Base-by-base conservation (phyloP, 2,888 invertebrate species). In the Ctena decussata region DNA sequence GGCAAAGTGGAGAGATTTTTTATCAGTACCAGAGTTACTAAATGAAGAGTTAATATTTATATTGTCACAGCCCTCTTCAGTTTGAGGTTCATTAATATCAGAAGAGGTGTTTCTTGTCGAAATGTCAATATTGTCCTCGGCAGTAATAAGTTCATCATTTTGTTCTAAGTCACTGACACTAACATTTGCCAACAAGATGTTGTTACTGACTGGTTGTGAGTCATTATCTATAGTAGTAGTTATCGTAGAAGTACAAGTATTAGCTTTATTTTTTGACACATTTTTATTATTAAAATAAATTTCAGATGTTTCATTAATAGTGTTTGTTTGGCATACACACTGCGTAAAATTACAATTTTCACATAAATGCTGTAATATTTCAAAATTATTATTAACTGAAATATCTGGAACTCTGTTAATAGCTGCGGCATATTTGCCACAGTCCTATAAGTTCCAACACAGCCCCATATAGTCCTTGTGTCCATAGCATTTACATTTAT, bases 391-490 rank as follows among this genome's bases (percentile, higher is more conserved):
- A 27, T 57, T 15, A 27, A 57, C 2, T 57, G 27, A 27, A 57
- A 57, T 57, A 57, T 27, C 5, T 57, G 57, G 57, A 27, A 8
- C 27, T 57, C 27, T 27, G 18, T 70, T 70, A 2, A 70, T 37
- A 35, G 32, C 0, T 32, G 11, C 44, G 72, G 72, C 72, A 72
- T 72, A 39, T 72, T 72, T 72, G 72, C 72, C 72, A 30, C 15
- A 21, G 30, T 41, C 72, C 72, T 72, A 72, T 72, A 12, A 8
- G n/a, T 44, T 72, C 72, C 72, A 72, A 41, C 72, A 72, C 24
- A 70, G 41, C 35, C 70, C 37, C 27, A 46, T 44, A 15, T 30
- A 72, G 35, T 72, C 41, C 37, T 71, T 71, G n/a, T 71, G 71
- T 35, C 71, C 72, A 41, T 41, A 41, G 24, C 27, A 72, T 30